Conservation (phyloP, 2,888 invertebrate species). For the Plebejus argus region DNA sequence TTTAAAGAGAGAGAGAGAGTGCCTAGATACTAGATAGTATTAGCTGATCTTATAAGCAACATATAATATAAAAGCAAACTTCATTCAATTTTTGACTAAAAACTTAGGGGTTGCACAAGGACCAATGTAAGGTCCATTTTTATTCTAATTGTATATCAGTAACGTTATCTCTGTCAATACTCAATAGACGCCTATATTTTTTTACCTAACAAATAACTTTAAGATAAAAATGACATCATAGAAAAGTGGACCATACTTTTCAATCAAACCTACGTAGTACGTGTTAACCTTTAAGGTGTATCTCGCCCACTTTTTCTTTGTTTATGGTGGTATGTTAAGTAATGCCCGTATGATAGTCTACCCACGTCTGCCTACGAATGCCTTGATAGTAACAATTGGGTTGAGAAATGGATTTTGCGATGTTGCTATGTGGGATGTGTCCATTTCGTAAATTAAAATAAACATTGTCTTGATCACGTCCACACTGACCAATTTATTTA, state of each 20-base stretch:
- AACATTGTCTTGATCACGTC: too few species aligned
- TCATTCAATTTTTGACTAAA: too few species aligned
- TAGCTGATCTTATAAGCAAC: too few species aligned
- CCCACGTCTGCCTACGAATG: background rate
- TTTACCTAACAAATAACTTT: background rate
- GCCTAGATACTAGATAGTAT: background rate
- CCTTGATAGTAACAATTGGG: background rate
- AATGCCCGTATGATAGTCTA: background rate
- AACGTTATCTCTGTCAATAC: too few species aligned
- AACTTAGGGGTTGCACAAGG: background rate
- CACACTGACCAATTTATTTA: too few species aligned
- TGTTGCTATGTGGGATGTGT: background rate
- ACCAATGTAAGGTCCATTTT: background rate
- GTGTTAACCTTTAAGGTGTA: background rate
- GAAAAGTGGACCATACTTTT: background rate
- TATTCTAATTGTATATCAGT: background rate
- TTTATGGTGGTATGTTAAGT: conserved; percentile 7
- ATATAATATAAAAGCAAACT: too few species aligned
- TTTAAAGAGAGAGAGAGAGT: background rate
- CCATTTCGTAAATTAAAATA: too few species aligned
- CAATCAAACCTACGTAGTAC: conserved; percentile 6
- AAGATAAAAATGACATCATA: conserved; percentile 1
- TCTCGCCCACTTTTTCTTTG: conserved; percentile 15
- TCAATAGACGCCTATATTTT: too few species aligned
- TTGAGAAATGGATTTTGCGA: background rate